phyloP scores from a whole-genome alignment of 2,113 vertebrate species.

The Calyptommatus sinebrachiatus region DNA sequence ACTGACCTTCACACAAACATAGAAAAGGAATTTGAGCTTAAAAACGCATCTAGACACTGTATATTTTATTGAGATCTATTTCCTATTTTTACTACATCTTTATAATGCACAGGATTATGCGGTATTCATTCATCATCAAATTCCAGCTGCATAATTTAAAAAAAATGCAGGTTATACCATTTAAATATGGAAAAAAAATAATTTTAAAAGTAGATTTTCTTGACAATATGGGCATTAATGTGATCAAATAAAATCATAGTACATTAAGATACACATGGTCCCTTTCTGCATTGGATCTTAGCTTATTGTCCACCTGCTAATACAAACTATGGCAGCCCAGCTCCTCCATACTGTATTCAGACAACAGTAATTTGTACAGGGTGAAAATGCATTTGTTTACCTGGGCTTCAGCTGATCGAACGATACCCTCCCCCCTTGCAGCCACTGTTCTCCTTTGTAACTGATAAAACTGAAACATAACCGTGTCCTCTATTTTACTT shows the following conservation, averaged over 20 bases:
- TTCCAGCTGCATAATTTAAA: not conserved
- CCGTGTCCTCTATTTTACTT: too few relatives aligned
- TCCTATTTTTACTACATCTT: not conserved
- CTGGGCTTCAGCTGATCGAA: too few relatives aligned
- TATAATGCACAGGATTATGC: not conserved
- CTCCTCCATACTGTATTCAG: too few relatives aligned
- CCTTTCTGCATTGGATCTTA: too few relatives aligned
- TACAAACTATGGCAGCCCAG: too few relatives aligned
- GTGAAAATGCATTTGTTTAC: too few relatives aligned
- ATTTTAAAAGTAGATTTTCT: slow-evolving; percentile 6
- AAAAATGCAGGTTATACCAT: not conserved
- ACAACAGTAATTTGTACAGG: too few relatives aligned
- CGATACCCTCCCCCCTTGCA: too few relatives aligned
- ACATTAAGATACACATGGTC: not conserved
- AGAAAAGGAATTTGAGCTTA: not conserved
- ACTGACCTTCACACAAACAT: not conserved
- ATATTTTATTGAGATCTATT: not conserved
- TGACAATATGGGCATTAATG: not conserved
- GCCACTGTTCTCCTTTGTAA: too few relatives aligned
- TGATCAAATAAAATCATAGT: not conserved
- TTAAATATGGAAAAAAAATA: not conserved
- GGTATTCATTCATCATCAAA: not conserved
- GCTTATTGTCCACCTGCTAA: too few relatives aligned
- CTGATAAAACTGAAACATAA: too few relatives aligned
- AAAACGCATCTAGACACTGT: not conserved